Evolutionary conservation across 1,140 invertebrate species (phyloP).

Genomic region (Camponotus pennsylvanicus): DNA sequence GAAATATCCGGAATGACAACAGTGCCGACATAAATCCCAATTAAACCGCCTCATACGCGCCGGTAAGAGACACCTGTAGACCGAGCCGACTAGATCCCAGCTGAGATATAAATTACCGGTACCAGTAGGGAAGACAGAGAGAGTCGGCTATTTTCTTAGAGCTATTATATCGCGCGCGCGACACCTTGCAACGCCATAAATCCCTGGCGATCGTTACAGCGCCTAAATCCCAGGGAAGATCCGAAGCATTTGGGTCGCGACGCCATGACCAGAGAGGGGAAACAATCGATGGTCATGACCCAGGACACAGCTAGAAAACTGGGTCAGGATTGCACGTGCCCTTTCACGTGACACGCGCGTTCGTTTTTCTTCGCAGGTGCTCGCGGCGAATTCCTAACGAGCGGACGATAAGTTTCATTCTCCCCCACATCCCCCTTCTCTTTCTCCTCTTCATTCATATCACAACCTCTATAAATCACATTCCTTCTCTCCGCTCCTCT

Average conservation of each 20-base stretch:
- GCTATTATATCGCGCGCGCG: neutral
- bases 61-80: conserved; percentile 38
- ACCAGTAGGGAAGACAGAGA: neutral
- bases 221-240: conserved; percentile 57
- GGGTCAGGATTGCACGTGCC: conserved; percentile 70
- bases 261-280: conserved; percentile 68
- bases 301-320: conserved; percentile 70
- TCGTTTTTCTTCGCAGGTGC: conserved; percentile 56
- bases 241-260: conserved; percentile 69
- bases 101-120: conserved; percentile 30
- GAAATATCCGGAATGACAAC: conserved; percentile 40
- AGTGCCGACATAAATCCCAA: conserved; percentile 42
- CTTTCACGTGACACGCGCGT: conserved; percentile 58
- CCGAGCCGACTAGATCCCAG: conserved; percentile 24
- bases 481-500: neutral
- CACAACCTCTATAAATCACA: neutral
- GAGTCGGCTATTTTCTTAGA: conserved; percentile 23
- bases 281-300: conserved; percentile 77
- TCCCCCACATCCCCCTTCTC: too few relatives aligned
- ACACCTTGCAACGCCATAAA: conserved; percentile 43
- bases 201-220: conserved; percentile 34
- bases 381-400: neutral
- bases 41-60: conserved; percentile 35
- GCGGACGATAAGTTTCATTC: neutral
- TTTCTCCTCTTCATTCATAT: neutral